Percentiles rank a stretch among this genome's conserved stretches.
Evolutionary conservation across 2,888 invertebrate species (phyloP).

Genomic region (Poecilobothrus nobilitatus): DNA sequence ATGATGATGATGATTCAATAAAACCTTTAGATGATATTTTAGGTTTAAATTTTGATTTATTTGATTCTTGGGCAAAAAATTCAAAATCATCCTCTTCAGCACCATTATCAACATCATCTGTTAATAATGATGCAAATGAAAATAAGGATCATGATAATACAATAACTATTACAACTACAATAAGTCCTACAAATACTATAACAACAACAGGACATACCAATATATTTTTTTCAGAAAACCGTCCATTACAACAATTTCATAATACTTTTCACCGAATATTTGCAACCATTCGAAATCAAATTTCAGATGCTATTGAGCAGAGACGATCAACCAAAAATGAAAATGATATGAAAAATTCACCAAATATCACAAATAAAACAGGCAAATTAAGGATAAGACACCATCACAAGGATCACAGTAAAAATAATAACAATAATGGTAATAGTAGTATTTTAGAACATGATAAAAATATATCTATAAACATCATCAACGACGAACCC

Average conservation of each 20-base stretch:
- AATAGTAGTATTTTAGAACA: neutral
- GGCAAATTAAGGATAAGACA: too few species aligned
- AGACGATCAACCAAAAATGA: neutral
- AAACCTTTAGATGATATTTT: constrained; percentile 1
- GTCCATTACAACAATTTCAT: neutral
- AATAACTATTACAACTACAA: neutral
- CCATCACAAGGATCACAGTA: neutral
- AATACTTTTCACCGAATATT: neutral
- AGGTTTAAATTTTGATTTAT: constrained; percentile 3
- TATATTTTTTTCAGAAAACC: too few species aligned
- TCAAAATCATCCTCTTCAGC: neutral
- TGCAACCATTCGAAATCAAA: neutral
- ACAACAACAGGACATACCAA: too few species aligned
- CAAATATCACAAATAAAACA: neutral
- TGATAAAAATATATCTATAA: too few species aligned
- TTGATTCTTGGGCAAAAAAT: neutral
- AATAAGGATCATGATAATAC: neutral
- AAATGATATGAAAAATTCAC: neutral
- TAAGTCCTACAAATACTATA: neutral
- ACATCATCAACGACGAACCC: too few species aligned
- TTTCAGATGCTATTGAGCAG: neutral
- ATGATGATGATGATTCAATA: neutral
- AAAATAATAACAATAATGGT: neutral
- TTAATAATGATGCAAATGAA: neutral
- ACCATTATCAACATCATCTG: neutral